Conservation (phyloP, 2,113 vertebrate genomes). For the Marmota flaviventris region DNA sequence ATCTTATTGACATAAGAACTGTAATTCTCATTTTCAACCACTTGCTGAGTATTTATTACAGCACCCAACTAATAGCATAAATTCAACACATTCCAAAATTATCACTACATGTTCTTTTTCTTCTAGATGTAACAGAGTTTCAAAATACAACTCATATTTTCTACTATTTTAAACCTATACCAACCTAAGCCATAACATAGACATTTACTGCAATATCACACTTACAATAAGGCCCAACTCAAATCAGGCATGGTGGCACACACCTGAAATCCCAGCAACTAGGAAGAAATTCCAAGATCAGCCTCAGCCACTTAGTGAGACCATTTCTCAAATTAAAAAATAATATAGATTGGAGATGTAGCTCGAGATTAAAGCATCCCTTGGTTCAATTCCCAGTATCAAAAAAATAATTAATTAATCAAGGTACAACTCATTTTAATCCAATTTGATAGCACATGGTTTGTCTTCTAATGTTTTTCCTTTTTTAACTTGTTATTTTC, state of each 20-base stretch:
- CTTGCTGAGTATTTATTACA: neutral
- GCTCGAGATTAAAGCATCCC: no score
- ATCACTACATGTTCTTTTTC: neutral
- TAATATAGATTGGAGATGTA: no score
- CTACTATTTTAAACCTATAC: neutral
- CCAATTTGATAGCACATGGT: neutral
- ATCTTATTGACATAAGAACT: neutral
- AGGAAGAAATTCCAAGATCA: no score
- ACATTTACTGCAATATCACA: neutral
- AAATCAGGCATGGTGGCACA: no score
- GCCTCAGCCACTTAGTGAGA: no score
- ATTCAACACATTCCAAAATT: neutral
- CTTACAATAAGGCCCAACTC: neutral
- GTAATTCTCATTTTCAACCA: slow-evolving; percentile 9
- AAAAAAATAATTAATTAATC: neutral
- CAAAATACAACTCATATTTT: slow-evolving; percentile 26
- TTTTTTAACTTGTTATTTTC: neutral
- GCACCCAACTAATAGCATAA: neutral
- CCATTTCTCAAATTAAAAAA: no score
- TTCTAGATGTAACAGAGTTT: neutral
- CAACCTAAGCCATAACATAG: neutral
- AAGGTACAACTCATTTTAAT: neutral
- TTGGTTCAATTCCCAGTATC: no score
- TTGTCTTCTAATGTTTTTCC: neutral
- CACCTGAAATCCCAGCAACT: no score